Percentiles rank a stretch among this genome's conserved stretches.
These are phyloP conservation scores for Oxyteleia sp. DNA, from an alignment of 2,888 invertebrate genomes.

Conservation along the genomic window DNA sequence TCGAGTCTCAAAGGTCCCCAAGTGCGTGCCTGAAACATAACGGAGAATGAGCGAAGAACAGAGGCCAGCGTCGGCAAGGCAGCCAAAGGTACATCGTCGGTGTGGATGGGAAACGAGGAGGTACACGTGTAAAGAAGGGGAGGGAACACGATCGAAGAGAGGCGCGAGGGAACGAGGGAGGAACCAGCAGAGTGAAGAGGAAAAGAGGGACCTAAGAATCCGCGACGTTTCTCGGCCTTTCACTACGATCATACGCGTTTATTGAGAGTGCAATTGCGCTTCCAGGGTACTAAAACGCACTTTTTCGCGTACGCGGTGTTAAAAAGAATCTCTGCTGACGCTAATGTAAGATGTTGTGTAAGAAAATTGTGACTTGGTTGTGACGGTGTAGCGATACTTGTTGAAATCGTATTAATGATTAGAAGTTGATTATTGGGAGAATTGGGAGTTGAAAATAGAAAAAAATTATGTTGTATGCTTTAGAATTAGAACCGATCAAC, in stretches of 20 bases:
- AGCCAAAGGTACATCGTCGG: constrained; percentile 47
- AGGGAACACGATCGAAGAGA: constrained; percentile 34
- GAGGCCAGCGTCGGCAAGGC: constrained; percentile 32
- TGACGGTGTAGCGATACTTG: too few relatives aligned
- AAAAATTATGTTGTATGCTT: too few relatives aligned
- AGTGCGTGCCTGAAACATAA: constrained; percentile 73
- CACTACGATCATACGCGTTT: constrained; percentile 64
- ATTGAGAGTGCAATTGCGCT: constrained; percentile 63
- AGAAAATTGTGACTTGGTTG: too few relatives aligned
- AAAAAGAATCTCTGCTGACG: constrained; percentile 5
- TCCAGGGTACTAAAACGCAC: constrained; percentile 50
- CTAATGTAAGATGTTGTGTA: too few relatives aligned
- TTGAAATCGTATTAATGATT: too few relatives aligned
- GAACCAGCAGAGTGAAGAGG: constrained; percentile 69
- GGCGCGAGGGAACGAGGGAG: constrained; percentile 54
- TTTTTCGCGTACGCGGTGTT: constrained; percentile 26
- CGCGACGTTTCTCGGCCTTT: constrained; percentile 73
- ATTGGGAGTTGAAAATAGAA: too few relatives aligned
- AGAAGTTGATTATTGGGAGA: too few relatives aligned
- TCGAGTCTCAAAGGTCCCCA: constrained; percentile 61
- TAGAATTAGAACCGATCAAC: too few relatives aligned
- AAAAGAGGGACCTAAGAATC: constrained; percentile 68
- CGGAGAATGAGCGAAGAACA: constrained; percentile 67
- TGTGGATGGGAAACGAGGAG: constrained; percentile 50
- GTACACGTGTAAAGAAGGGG: constrained; percentile 60